Evolutionary conservation across 1,140 invertebrate species (phyloP).

Genomic region (Dendroctonus valens): DNA sequence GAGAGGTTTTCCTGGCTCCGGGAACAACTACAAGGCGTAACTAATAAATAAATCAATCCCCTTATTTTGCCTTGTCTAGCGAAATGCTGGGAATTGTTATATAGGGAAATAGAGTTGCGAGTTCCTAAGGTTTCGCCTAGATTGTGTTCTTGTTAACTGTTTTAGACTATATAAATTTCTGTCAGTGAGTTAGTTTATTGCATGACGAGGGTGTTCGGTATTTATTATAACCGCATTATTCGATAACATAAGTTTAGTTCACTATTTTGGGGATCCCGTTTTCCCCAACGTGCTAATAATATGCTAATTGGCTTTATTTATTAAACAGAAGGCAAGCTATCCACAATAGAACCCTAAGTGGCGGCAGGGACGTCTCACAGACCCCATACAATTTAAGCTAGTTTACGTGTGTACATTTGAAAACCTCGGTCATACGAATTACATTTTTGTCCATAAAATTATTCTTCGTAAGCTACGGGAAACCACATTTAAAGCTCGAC

Average conservation of each 20-base stretch:
- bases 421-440: too few relatives aligned
- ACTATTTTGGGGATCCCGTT: too few relatives aligned
- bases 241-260: background rate
- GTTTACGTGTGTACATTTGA: too few relatives aligned
- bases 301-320: too few relatives aligned
- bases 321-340: too few relatives aligned
- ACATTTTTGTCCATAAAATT: too few relatives aligned
- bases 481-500: too few relatives aligned
- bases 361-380: too few relatives aligned
- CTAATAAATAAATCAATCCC: slow-evolving; percentile 33
- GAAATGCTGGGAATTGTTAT: slow-evolving; percentile 20
- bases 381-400: too few relatives aligned
- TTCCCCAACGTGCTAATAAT: too few relatives aligned
- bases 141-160: slow-evolving; percentile 22
- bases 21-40: slow-evolving; percentile 31
- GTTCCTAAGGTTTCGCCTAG: slow-evolving; percentile 15
- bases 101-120: slow-evolving; percentile 25
- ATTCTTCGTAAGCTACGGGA: too few relatives aligned
- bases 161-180: slow-evolving; percentile 17
- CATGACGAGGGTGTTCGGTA: slow-evolving; percentile 12
- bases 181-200: slow-evolving; percentile 12
- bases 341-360: too few relatives aligned
- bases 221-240: slow-evolving; percentile 1
- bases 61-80: slow-evolving; percentile 27
- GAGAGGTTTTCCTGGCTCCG: slow-evolving; percentile 25